phyloP scores from a whole-genome alignment of 2,113 vertebrate species.

The Gopherus evgoodei region DNA sequence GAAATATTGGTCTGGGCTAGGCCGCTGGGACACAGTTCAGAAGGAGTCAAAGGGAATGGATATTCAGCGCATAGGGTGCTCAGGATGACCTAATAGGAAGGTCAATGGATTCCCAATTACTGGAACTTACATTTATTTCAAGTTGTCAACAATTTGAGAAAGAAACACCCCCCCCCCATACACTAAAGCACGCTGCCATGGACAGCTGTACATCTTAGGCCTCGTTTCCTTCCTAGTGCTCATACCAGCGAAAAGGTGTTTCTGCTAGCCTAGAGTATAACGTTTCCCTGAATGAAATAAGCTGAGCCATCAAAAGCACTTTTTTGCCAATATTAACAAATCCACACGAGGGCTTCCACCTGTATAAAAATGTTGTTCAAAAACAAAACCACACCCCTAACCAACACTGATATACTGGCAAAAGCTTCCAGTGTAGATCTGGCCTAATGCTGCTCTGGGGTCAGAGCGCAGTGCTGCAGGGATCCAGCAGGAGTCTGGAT shows the following conservation, averaged over 20 bases:
- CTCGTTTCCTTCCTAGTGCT: background rate
- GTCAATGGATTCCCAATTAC: background rate
- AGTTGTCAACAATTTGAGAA: background rate
- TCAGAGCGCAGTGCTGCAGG: background rate
- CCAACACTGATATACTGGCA: background rate
- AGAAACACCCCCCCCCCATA: background rate
- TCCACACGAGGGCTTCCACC: background rate
- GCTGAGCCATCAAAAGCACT: background rate
- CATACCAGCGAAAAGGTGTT: background rate
- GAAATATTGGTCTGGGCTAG: background rate
- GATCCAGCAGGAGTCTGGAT: background rate
- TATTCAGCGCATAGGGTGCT: background rate
- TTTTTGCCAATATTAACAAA: background rate
- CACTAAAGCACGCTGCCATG: background rate
- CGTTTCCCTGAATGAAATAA: background rate
- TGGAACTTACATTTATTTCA: background rate
- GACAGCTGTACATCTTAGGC: background rate
- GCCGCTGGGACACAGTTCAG: background rate
- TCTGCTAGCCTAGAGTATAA: background rate
- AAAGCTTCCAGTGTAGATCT: background rate
- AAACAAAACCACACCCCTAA: background rate
- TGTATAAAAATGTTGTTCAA: background rate
- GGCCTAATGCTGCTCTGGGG: background rate
- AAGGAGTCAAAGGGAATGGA: background rate
- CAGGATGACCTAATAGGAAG: background rate